These are phyloP conservation scores for Amia ocellicauda DNA, from an alignment of 2,113 vertebrate species.

Conservation along the genomic window DNA sequence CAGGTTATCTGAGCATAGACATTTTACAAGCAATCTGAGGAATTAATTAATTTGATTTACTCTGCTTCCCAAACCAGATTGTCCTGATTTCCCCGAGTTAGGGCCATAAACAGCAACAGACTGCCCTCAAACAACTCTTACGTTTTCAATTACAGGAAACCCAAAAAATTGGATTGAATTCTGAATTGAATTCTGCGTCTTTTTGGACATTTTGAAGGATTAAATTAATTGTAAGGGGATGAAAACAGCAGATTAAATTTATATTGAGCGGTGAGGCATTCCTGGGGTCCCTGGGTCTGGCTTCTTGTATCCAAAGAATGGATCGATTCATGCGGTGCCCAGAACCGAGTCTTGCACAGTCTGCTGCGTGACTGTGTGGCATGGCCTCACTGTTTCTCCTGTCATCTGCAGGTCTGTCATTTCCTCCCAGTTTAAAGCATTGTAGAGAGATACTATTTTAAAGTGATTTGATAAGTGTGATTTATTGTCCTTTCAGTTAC, in stretches of 20 bases:
- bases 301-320: conserved; percentile 20
- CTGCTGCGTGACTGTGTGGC: conserved; percentile 13
- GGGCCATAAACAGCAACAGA: conserved; percentile 16
- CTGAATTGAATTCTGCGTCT: conserved; percentile 5
- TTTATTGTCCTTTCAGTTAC: too few relatives aligned
- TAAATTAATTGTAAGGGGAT: conserved; percentile 13
- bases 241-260: conserved; percentile 6
- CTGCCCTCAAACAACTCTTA: background rate
- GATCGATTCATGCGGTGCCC: conserved; percentile 41
- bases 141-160: conserved; percentile 12
- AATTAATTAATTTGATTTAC: background rate
- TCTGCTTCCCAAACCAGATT: background rate
- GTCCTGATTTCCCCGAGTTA: background rate
- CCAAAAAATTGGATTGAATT: conserved; percentile 16
- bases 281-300: background rate
- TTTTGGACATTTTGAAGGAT: conserved; percentile 14
- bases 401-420: conserved; percentile 17
- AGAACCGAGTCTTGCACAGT: conserved; percentile 19
- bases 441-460: background rate
- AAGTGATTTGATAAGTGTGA: too few relatives aligned
- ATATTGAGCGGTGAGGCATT: conserved; percentile 7
- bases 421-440: conserved; percentile 21
- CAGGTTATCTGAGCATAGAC: background rate
- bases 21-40: background rate
- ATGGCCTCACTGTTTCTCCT: conserved; percentile 6